Evolutionary conservation across 53 echinoderm and acorn worm species (phyloP), one percentile per base, ranked within the genome.

Genomic region (Holothuria leucospilota): DNA sequence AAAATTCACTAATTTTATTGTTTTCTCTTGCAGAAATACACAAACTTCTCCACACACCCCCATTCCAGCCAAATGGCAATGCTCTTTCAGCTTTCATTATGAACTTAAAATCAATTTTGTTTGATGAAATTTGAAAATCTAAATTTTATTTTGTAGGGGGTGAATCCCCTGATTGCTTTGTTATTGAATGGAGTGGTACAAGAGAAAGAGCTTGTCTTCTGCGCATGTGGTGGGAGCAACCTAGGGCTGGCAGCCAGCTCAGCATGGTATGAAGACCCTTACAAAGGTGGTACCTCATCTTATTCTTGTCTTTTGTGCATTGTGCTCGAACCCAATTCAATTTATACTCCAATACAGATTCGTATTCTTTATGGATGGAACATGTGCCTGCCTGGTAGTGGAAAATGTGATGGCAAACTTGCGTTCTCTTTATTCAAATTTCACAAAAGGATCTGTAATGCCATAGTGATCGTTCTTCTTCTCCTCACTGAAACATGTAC

Each of bases 11-110:
- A 80, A 80, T 80, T 80, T 59, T 80, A 34, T 80, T 80, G 61
- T 80, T 80, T 80, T 80, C 80, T 80, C 80, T 80, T 80, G 52
- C 80, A 80, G 80, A 80, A 80, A 52, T 38, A 73, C 38, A 27
- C 49, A 75, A 75, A 75, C 49, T 51, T 75, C 51, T 70, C 75
- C 75, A 75, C 75, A 60, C 56, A 80, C 80, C 24, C 80, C 80
- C 80, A 59, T 61, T 60, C 80, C 80, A 80, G 80, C 59, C 80
- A 60, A 80, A 80, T 75, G 75, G 51, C 75, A 75, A 75, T 51
- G 75, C 75, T 75, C 75, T 75, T 75, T 75, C 75, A 46, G 75
- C 75, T 75, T 24, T 24, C 52, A 75, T 75, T 52, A 75, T 75
- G 38, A 75, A 75, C 75, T 30, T 72, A n/a, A 16, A 70, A 70